Evolutionary conservation across 2,888 invertebrate genomes (phyloP), one percentile per base, ranked within the genome.

Genomic region (Eristalis pertinax): DNA sequence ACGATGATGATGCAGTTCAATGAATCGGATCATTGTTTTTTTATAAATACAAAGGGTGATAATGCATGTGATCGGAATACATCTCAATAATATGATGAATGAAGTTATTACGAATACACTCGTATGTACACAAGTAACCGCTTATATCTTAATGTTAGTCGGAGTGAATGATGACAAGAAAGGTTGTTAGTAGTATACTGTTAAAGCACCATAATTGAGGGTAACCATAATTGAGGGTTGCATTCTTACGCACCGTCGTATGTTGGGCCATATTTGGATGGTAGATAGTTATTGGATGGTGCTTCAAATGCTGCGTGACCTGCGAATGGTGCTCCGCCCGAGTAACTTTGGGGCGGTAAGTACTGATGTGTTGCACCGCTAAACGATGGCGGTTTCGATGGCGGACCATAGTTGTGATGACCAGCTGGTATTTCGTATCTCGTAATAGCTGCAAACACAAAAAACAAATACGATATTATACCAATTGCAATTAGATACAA

Each of bases 291-390:
- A 89, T 89, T 91, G 77, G 91, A 90, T 68, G 92, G 91, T 88
- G 91, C 92, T 88, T 93, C 93, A 77, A 93, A 93, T 77, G 93
- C 92, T 78, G 91, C 93, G 82, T 92, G 92, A 81, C 91, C 91
- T 72, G 90, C 91, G 84, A 91, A 92, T 60, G 92, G 92, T 68
- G 92, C 92, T 64, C 91, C 92, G 67, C 89, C 90, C 65, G 89
- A 86, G 29, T 89, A 89, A 10, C 81, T 84, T 35, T 89, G 90
- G n/a, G 92, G 91, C 60, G 93, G 92, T 82, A 93, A 88, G 88
- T 92, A 92, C 73, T 92, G 92, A 87, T 92, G 91, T 80, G 92
- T 91, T 86, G 92, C 91, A 67, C 91, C 91, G 90, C 91, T 92
- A 73, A 90, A 92, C 13, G 91, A 89, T 82, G 92, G 92, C 19